These are phyloP conservation scores for Meliscaeva auricollis DNA, from an alignment of 2,888 invertebrate species.

Conservation along the genomic window DNA sequence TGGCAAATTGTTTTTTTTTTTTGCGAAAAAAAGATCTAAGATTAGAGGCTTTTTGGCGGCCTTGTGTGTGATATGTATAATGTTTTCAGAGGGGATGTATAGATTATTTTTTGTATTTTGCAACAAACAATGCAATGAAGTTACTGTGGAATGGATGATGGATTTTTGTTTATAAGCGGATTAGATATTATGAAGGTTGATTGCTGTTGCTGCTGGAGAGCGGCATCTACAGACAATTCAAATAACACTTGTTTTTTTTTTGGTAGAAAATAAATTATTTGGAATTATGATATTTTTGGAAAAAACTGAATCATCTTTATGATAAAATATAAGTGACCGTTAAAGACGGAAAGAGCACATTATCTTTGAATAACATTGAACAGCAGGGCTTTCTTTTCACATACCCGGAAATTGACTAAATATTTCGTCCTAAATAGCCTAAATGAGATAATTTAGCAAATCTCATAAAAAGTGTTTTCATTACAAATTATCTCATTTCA, in stretches of 20 bases:
- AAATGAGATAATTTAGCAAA: too few relatives aligned
- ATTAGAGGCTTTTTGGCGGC: conserved; percentile 33
- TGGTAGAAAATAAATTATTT: background rate
- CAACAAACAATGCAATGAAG: conserved; percentile 21
- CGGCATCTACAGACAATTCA: conserved; percentile 20
- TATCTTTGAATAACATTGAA: too few relatives aligned
- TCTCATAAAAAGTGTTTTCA: too few relatives aligned
- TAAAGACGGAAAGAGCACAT: too few relatives aligned
- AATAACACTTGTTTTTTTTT: too few relatives aligned
- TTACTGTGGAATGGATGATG: conserved; percentile 15
- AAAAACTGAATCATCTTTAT: background rate
- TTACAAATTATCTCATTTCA: too few relatives aligned
- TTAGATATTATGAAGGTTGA: conserved; percentile 37
- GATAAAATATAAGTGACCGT: background rate
- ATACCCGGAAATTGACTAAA: too few relatives aligned
- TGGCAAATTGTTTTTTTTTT: conserved; percentile 37
- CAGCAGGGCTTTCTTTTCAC: too few relatives aligned
- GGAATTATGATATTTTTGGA: conserved; percentile 4
- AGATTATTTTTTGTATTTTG: conserved; percentile 18
- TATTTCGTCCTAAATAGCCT: too few relatives aligned
- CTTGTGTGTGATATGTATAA: conserved; percentile 12
- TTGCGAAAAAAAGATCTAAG: conserved; percentile 18
- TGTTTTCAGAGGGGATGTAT: background rate
- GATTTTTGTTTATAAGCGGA: conserved; percentile 49
- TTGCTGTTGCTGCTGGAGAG: too few relatives aligned